These are phyloP conservation scores for Charadrius vociferus DNA, from an alignment of 2,113 vertebrate genomes.

Conservation along the genomic window DNA sequence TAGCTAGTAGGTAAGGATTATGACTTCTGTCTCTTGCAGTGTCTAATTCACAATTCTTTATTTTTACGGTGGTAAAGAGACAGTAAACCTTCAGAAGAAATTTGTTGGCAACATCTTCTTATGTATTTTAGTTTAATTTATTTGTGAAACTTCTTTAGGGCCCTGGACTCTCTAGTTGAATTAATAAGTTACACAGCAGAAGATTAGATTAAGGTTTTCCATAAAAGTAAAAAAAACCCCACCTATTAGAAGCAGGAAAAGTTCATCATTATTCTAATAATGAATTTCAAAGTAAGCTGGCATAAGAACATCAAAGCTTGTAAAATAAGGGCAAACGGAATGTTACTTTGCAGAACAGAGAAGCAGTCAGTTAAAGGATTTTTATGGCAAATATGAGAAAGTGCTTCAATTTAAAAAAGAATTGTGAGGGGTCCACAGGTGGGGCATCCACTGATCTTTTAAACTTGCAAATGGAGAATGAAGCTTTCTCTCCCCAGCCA, in stretches of 20 bases:
- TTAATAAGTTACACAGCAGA: background rate
- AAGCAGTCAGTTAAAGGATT: background rate
- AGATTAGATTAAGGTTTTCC: background rate
- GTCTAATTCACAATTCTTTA: background rate
- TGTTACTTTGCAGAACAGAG: background rate
- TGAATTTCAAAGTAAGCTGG: background rate
- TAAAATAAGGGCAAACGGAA: background rate
- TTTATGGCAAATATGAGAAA: background rate
- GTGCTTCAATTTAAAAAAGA: background rate
- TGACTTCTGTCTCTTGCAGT: background rate
- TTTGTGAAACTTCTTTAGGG: background rate
- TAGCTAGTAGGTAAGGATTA: background rate
- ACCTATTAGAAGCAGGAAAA: background rate
- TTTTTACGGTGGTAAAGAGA: background rate
- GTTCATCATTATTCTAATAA: background rate
- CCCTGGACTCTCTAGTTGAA: background rate
- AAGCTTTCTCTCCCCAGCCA: background rate
- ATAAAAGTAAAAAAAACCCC: background rate
- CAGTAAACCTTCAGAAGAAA: background rate
- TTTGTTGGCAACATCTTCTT: background rate
- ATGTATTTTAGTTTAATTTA: background rate
- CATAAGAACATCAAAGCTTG: background rate
- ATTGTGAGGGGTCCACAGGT: background rate
- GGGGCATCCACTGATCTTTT: background rate
- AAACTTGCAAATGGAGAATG: background rate